Conservation (phyloP, 2,888 invertebrate genomes). For the Mimumesa dahlbomi region DNA sequence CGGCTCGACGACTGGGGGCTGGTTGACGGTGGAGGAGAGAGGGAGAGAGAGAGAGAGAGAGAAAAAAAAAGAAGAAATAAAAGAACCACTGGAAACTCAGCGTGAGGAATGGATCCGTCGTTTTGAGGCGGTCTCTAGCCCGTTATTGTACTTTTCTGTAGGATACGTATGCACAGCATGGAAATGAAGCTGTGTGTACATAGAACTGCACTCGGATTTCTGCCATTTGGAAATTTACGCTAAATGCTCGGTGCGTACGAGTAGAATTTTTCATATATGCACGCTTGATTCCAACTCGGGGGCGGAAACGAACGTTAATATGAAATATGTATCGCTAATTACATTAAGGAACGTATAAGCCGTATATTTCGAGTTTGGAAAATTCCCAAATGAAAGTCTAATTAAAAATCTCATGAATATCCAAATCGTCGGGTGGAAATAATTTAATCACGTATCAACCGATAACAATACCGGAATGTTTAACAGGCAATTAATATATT, state of each 20-base stretch:
- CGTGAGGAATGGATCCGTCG: slow-evolving; percentile 63
- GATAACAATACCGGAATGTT: too few relatives aligned
- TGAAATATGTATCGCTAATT: too few relatives aligned
- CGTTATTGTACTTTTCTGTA: slow-evolving; percentile 32
- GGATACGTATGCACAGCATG: slow-evolving; percentile 34
- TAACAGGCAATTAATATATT: slow-evolving; percentile 34
- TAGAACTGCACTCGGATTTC: slow-evolving; percentile 29
- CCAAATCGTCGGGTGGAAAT: too few relatives aligned
- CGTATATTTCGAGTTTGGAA: too few relatives aligned
- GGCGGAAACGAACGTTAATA: too few relatives aligned
- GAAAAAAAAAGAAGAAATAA: slow-evolving; percentile 48
- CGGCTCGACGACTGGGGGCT: too few relatives aligned
- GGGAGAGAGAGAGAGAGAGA: not conserved
- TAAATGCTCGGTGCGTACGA: not conserved
- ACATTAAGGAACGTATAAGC: too few relatives aligned
- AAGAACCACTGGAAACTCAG: slow-evolving; percentile 27
- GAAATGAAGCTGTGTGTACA: slow-evolving; percentile 28
- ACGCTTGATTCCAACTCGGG: not conserved
- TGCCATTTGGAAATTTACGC: not conserved
- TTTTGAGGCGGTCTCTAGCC: slow-evolving; percentile 34
- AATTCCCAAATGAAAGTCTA: too few relatives aligned
- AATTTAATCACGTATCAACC: too few relatives aligned
- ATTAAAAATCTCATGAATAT: too few relatives aligned
- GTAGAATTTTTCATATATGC: not conserved
- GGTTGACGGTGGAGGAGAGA: slow-evolving; percentile 18